Conservation (phyloP, 2,797 vertebrate genomes). For the Poeciliopsis turneri region DNA sequence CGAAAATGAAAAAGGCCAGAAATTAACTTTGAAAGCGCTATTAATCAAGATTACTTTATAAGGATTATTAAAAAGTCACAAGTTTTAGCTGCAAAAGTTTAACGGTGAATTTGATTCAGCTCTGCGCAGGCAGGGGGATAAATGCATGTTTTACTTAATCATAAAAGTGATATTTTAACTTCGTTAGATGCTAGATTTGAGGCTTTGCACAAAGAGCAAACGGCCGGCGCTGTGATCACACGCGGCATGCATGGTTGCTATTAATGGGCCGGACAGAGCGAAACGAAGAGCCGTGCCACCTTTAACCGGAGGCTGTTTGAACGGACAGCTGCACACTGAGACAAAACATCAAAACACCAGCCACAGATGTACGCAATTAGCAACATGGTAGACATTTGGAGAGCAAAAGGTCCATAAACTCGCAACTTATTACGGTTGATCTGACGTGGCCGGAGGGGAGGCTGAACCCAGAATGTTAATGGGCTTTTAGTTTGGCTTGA, state of each 20-base stretch:
- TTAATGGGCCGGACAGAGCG: conserved; percentile 61
- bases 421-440: conserved; percentile 71
- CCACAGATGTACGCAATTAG: conserved; percentile 79
- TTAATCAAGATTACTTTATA: neutral
- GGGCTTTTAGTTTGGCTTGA: conserved; percentile 39
- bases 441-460: conserved; percentile 66
- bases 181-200: neutral
- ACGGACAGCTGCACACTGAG: conserved; percentile 71
- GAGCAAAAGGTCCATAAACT: conserved; percentile 79
- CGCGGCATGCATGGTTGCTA: conserved; percentile 32
- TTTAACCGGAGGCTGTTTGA: conserved; percentile 66
- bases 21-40: neutral
- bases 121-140: neutral
- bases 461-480: conserved; percentile 50
- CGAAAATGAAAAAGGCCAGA: neutral
- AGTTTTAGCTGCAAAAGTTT: neutral
- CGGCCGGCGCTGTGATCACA: conserved; percentile 34
- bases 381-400: conserved; percentile 79
- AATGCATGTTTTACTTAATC: neutral
- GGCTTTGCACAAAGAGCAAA: conserved; percentile 2
- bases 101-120: neutral
- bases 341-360: conserved; percentile 74
- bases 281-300: conserved; percentile 45
- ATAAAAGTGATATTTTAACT: neutral
- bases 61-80: neutral